A percentile compares a stretch with the other conserved stretches of the same genome.
Conservation (phyloP, 2,888 invertebrate genomes). For the Ferdinandea cuprea region DNA sequence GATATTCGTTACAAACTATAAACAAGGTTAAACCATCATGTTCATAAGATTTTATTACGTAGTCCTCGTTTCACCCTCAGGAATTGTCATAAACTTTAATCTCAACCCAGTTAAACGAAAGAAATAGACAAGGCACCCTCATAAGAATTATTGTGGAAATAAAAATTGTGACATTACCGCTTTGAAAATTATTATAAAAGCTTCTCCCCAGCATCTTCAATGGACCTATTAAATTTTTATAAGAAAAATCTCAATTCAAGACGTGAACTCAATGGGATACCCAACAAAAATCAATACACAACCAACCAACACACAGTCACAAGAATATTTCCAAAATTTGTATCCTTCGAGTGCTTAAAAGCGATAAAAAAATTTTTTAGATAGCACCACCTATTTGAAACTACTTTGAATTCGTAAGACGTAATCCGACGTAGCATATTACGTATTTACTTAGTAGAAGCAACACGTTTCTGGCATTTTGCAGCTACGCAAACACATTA, state of each 20-base stretch:
- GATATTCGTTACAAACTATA: too few species aligned
- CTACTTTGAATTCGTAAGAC: too few species aligned
- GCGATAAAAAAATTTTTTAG: slow-evolving; percentile 29
- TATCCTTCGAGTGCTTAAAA: slow-evolving; percentile 31
- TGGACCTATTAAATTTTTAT: too few species aligned
- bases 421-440: too few species aligned
- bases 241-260: slow-evolving; percentile 61
- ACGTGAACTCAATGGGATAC: slow-evolving; percentile 50
- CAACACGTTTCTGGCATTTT: too few species aligned
- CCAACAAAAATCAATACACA: slow-evolving; percentile 58
- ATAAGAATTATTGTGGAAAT: too few species aligned
- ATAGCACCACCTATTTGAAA: slow-evolving; percentile 58
- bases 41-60: too few species aligned
- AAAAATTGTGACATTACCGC: slow-evolving; percentile 26
- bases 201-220: too few species aligned
- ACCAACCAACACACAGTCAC: neutral
- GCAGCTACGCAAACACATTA: slow-evolving; percentile 68
- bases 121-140: slow-evolving; percentile 26
- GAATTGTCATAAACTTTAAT: slow-evolving; percentile 53
- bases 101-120: neutral
- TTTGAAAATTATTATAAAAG: slow-evolving; percentile 23
- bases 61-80: slow-evolving; percentile 44
- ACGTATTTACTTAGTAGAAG: slow-evolving; percentile 63
- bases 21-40: too few species aligned
- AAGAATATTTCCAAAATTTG: neutral